Evolutionary conservation across 2,888 invertebrate species (phyloP), one percentile per base, ranked within the genome.

Genomic region (Argyresthia goedartella): DNA sequence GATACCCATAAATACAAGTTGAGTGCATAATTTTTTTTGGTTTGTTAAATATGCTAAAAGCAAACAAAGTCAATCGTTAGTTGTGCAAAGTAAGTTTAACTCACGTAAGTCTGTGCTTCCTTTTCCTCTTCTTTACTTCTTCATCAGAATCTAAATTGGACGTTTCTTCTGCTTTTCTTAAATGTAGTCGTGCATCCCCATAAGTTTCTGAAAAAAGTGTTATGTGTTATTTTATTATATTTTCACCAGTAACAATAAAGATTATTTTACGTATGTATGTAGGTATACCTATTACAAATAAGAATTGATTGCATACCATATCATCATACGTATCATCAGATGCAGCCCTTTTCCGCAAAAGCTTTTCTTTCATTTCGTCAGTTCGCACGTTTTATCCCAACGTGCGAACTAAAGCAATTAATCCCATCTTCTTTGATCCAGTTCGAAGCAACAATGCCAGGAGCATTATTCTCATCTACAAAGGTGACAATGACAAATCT

Each of bases 321-420:
- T 36, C 13, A 8, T 16, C 9, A 8, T 14, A 36, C 39, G n/a
- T 41, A 41, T 15, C 14, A 41, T 49, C 14, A 39, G 39, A 11
- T 39, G 8, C 16, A n/a, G 14, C 15, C 15, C 16, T 48, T 52
- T 41, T 50, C 43, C 50, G 15, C 41, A 50, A 50, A 42, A 50
- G 43, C 11, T 50, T 50, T 4, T 50, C 13, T 41, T 50, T 50
- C 16, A 50, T 9, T 6, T 50, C 41, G 1, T 43, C 41, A 13
- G 49, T 49, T 36, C 49, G 49, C 36, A 49, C 49, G 36, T 49
- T 49, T n/a, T n/a, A n/a, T n/a, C n/a, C n/a, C n/a, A n/a, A n/a
- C n/a, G n/a, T n/a, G n/a, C 1, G 49, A 39, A 34, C 36, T 36
- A 34, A 25, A 49, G 41, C 49, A 49, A 49, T 1, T 49, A 41